Percentiles rank a stretch among this genome's conserved stretches.
Conservation (phyloP, 2,113 vertebrate species). For the Oreochromis tanganicae region DNA sequence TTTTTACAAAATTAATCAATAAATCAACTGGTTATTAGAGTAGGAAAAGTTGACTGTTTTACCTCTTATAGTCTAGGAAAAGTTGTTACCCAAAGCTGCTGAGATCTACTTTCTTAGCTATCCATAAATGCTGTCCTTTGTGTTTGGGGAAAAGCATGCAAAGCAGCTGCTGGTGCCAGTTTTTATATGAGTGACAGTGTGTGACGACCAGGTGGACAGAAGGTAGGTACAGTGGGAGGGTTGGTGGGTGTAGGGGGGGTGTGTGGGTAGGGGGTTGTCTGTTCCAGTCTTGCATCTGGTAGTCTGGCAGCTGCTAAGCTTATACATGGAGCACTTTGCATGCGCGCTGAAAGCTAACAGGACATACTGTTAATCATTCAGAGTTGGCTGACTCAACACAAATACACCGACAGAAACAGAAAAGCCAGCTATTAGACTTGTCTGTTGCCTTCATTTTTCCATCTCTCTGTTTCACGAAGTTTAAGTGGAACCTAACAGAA, state of each 20-base stretch:
- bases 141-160: neutral
- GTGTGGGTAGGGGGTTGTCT: neutral
- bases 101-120: neutral
- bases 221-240: neutral
- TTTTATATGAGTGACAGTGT: neutral
- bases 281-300: constrained; percentile 3
- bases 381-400: neutral
- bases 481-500: neutral
- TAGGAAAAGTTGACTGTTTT: neutral
- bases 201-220: constrained; percentile 1
- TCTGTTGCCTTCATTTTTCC: neutral
- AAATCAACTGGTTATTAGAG: neutral
- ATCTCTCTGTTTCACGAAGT: neutral
- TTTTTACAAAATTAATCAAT: neutral
- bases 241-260: neutral
- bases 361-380: neutral
- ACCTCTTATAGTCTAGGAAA: neutral
- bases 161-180: constrained; percentile 5
- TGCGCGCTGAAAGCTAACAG: neutral
- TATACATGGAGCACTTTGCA: neutral
- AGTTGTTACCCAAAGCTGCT: neutral
- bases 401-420: neutral
- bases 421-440: neutral
- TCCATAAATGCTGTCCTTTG: neutral
- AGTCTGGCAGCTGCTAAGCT: neutral